These are phyloP conservation scores for Zosterops hypoxanthus DNA, from an alignment of 2,113 vertebrate genomes.

Conservation along the genomic window DNA sequence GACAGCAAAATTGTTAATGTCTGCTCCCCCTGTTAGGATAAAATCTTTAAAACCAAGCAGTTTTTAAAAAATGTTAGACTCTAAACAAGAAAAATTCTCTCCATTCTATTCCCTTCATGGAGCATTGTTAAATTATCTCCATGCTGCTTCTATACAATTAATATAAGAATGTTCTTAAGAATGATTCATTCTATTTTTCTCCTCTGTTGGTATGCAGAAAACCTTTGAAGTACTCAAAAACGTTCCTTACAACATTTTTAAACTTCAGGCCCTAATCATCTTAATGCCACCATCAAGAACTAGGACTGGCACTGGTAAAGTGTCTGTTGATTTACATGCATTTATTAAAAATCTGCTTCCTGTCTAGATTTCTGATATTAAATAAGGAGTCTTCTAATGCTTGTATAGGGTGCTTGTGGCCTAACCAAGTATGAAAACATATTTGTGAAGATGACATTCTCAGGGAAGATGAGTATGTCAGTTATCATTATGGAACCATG, in stretches of 20 bases:
- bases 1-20: not conserved
- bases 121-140: not conserved
- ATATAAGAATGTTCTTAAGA: not conserved
- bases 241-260: not conserved
- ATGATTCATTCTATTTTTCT: not conserved
- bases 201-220: not conserved
- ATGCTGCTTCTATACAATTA: not conserved
- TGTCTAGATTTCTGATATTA: not conserved
- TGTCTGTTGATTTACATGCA: not conserved
- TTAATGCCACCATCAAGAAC: not conserved
- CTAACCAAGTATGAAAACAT: not conserved
- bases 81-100: not conserved
- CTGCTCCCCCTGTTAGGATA: not conserved
- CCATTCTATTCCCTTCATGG: not conserved
- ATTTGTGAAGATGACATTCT: not conserved
- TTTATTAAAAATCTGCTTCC: not conserved
- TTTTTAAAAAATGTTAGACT: not conserved
- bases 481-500: not conserved
- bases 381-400: not conserved
- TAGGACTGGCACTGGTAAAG: not conserved
- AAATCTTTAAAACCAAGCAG: not conserved
- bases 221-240: not conserved
- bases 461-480: not conserved
- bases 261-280: not conserved
- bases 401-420: not conserved